Evolutionary conservation across 2,113 vertebrate species (phyloP).

Genomic region (Lepisosteus oculatus): DNA sequence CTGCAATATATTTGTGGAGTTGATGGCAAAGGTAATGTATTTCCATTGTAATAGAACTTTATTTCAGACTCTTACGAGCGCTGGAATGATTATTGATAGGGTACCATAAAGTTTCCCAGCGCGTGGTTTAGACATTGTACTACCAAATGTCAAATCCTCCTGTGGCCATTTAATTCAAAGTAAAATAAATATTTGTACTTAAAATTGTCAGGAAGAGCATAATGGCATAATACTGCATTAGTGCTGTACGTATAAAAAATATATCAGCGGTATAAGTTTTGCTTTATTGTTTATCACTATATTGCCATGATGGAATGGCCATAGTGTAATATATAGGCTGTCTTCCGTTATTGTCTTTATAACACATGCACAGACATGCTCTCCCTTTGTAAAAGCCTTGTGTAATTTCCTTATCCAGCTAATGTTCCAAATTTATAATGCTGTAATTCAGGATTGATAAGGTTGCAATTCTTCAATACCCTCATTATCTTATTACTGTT

Average conservation of each 20-base stretch:
- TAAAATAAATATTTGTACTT: no score
- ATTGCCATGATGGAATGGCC: no score
- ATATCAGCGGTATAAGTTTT: no score
- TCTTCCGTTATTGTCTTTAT: neutral
- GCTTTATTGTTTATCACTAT: no score
- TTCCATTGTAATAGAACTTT: no score
- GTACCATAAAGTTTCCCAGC: neutral
- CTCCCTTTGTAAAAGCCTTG: neutral
- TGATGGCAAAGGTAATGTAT: no score
- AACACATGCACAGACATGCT: slow-evolving; percentile 10
- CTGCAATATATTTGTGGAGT: no score
- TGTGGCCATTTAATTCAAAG: neutral
- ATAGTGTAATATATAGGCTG: neutral
- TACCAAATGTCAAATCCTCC: neutral
- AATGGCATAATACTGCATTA: neutral
- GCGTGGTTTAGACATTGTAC: neutral
- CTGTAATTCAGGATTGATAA: slow-evolving; percentile 26
- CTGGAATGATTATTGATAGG: neutral
- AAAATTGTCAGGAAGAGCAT: neutral
- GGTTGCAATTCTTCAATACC: slow-evolving; percentile 19
- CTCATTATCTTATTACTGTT: slow-evolving; percentile 20
- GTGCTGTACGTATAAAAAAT: no score
- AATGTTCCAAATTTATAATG: slow-evolving; percentile 25
- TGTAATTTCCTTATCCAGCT: slow-evolving; percentile 21
- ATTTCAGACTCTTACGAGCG: no score